Conservation (phyloP, 2,113 vertebrate genomes). For the Candoia aspera region DNA sequence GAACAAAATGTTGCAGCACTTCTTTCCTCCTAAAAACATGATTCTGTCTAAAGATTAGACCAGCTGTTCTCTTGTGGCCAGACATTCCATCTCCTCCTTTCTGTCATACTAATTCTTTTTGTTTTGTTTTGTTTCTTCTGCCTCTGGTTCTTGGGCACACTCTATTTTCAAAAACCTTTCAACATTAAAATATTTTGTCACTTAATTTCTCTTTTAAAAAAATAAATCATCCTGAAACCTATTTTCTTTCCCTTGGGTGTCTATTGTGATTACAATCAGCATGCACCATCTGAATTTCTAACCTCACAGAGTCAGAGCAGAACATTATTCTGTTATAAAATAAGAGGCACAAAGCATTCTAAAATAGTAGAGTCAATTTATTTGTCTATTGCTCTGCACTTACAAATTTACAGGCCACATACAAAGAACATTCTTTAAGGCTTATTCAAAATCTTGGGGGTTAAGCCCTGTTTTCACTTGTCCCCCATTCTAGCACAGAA, state of each 20-base stretch:
- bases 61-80: too few species aligned
- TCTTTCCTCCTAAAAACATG: too few species aligned
- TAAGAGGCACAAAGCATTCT: background rate
- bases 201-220: background rate
- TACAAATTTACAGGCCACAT: background rate
- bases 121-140: too few species aligned
- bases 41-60: too few species aligned
- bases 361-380: background rate
- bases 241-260: background rate
- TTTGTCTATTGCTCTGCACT: background rate
- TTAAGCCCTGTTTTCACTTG: background rate
- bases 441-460: background rate
- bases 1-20: too few species aligned
- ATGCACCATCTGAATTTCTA: background rate
- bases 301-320: too few species aligned
- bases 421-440: background rate
- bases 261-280: background rate
- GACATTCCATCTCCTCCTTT: too few species aligned
- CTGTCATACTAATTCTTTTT: too few species aligned
- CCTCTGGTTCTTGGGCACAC: too few species aligned
- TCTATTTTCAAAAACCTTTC: too few species aligned
- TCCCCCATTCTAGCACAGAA: background rate
- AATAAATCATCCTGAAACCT: background rate
- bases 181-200: too few species aligned
- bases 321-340: background rate